A percentile compares a stretch with the other conserved stretches of the same genome.
Conservation (phyloP, 53 echinoderm and acorn worm species). For the Patiria pectinifera region DNA sequence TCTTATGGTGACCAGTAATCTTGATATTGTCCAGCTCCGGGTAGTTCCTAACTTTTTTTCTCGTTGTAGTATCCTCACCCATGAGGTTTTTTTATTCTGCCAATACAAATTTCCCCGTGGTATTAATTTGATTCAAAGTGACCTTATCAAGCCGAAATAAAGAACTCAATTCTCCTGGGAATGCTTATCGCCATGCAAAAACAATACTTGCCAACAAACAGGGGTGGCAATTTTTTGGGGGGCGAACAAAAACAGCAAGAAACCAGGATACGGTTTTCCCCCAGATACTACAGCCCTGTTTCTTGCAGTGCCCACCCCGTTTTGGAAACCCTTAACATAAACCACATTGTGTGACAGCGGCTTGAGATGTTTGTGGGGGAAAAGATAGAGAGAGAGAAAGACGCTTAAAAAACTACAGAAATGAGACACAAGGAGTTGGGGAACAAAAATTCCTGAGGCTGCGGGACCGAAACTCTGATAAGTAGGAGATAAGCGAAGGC, state of each 20-base stretch:
- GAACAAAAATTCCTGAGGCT: constrained; percentile 36
- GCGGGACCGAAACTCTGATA: constrained; percentile 40
- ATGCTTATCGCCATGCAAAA: neutral
- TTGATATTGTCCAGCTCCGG: neutral
- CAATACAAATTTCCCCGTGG: neutral
- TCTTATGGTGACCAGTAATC: neutral
- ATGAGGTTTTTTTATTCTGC: neutral
- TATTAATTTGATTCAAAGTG: constrained; percentile 32
- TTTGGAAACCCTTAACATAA: neutral
- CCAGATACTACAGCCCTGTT: neutral
- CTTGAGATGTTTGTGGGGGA: neutral
- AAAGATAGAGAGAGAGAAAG: constrained; percentile 4
- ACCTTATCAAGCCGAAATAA: neutral
- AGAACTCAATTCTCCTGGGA: neutral
- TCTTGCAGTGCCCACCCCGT: neutral
- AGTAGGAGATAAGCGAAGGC: constrained; percentile 29
- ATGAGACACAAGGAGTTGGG: neutral
- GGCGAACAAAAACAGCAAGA: no score
- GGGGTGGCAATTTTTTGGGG: neutral
- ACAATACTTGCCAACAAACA: neutral
- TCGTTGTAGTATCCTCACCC: neutral
- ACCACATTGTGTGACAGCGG: neutral
- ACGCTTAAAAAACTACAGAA: neutral
- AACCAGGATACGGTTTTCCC: neutral
- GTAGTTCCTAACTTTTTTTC: neutral